Evolutionary conservation across 1,140 invertebrate species (phyloP), one percentile per base, ranked within the genome.

Genomic region (Spodoptera litura): DNA sequence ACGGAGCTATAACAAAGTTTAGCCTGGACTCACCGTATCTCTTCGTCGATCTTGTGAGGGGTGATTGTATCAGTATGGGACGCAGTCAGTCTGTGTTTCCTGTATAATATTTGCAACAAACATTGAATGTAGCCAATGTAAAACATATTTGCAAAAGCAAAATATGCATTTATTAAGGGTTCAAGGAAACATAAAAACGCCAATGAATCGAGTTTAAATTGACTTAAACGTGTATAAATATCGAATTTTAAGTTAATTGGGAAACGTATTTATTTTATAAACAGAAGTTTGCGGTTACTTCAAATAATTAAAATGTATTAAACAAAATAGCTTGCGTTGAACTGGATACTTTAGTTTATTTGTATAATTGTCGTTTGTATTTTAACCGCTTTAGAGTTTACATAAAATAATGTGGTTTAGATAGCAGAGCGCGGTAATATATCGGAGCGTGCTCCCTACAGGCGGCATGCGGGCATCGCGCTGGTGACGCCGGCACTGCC

Each of bases 1-100:
- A 66, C 10, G 10, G 5, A 5, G 64, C 11, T 27, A 25, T 13
- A 52, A 12, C 4, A 52, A 27, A 49, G 62, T 66, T 12, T 11
- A 49, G 44, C 35, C 6, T 25, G 20, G n/a, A 68, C 44, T 52
- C 0, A 10, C 2, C 15, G 10, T 64, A 64, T 49, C 59, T 44
- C 10, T 62, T 38, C n/a, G n/a, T 62, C 15, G 61, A 62, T 62
- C 61, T 62, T 35, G 61, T 62, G 61, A 62, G 35, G 61, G 31
- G 61, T 44, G 35, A 44, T 62, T 20, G 35, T 44, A 62, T 44
- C 61, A 44, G 13, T n/a, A 15, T 62, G 35, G n/a, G n/a, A 35
- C 11, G 10, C 35, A 15, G 35, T 13, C 4, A 31, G 9, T 44
- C 38, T 10, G 38, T 44, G 38, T 44, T 44, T 44, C 38, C 9